Base-by-base conservation (phyloP, 2,113 vertebrate genomes). In the Pelobates fuscus region DNA sequence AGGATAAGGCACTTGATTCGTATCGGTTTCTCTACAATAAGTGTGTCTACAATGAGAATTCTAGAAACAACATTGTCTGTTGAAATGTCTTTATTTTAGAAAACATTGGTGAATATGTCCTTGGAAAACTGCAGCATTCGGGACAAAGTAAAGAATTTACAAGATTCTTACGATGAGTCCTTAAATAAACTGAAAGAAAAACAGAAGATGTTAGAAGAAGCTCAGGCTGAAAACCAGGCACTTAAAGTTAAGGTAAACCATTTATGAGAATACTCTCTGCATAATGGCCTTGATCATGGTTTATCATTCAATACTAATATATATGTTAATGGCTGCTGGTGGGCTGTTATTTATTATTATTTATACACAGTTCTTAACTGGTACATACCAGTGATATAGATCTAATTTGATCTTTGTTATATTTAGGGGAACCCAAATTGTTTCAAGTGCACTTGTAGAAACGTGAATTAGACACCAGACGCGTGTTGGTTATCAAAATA, bases 21-120 rank as follows among this genome's bases (percentile, higher is more conserved):
- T 37, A 1, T 27, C 25, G 2, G 2, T 3, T 15, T 27, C 8
- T 6, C 25, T 6, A n/a, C 41, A 59, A 37, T 6, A 6, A 10
- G 10, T 37, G 5, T 37, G 32, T 10, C 32, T 10, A 6, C 25
- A 6, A 58, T 46, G 17, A 2, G 20, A 6, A 26, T 59, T 18
- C 20, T 2, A 12, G 3, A 17, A 27, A 17, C 24, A 27, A 27
- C 52, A 27, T 43, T 66, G 37, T 26, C 68, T 37, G 63, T 65
- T 17, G 69, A 70, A 74, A 78, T 70, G 29, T 30, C 63, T 59
- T 67, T 67, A 61, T 78, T 82, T 32, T 82, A 99, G 97, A 98
- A 96, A 93, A 94, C 94, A 17, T 84, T 99, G 1, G 88, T 99
- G 81, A 94, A 98, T 55, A 93, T 93, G 80, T 95, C 95, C 63